These are phyloP conservation scores for Leptopilina drosophilae DNA, from an alignment of 2,888 invertebrate species.

Conservation along the genomic window DNA sequence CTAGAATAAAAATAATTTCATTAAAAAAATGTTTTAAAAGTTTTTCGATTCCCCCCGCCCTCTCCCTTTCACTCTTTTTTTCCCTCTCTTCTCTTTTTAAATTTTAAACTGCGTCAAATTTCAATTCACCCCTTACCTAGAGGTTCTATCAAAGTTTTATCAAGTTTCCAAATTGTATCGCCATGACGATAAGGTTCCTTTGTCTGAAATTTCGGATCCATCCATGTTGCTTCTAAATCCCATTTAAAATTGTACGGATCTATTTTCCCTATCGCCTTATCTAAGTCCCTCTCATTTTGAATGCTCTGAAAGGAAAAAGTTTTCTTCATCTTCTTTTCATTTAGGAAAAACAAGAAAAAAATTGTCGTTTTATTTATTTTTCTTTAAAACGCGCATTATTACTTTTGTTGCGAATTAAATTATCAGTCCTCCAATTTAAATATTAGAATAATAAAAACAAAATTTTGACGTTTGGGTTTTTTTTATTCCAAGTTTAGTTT, in stretches of 20 bases:
- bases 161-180: slow-evolving; percentile 65
- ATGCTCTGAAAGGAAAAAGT: slow-evolving; percentile 58
- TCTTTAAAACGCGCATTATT: too few relatives aligned
- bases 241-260: slow-evolving; percentile 62
- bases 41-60: neutral
- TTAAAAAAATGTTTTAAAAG: slow-evolving; percentile 24
- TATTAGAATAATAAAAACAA: too few relatives aligned
- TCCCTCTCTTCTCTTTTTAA: too few relatives aligned
- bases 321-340: slow-evolving; percentile 13
- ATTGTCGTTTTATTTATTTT: too few relatives aligned
- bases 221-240: slow-evolving; percentile 52
- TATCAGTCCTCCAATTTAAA: too few relatives aligned
- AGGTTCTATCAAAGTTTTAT: slow-evolving; percentile 61
- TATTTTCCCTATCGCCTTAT: slow-evolving; percentile 56
- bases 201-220: slow-evolving; percentile 57
- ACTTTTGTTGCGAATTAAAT: too few relatives aligned
- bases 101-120: neutral
- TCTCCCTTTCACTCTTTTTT: too few relatives aligned
- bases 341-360: too few relatives aligned
- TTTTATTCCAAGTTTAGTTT: too few relatives aligned
- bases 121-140: slow-evolving; percentile 60
- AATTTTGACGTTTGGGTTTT: too few relatives aligned
- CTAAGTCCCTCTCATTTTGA: slow-evolving; percentile 60
- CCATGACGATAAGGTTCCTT: slow-evolving; percentile 64
- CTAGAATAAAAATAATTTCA: slow-evolving; percentile 56